Base-by-base conservation (phyloP, 2,888 invertebrate genomes). In the Scaptomyza tumidula region DNA sequence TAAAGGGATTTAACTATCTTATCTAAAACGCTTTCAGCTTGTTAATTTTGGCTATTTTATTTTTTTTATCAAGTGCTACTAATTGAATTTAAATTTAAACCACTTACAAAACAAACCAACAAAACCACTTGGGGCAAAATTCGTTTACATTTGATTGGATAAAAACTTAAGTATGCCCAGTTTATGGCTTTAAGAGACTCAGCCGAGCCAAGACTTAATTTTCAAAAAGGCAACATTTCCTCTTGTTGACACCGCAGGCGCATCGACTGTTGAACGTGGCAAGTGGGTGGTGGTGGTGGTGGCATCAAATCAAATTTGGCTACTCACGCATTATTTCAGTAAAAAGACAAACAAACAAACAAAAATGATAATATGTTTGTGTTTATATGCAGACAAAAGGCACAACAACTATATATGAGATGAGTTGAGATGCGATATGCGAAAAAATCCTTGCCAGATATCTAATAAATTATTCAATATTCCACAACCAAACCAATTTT, bases 381-480 rank as follows among this genome's bases (percentile, higher is more conserved):
- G 10, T 29, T 33, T 31, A 11, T n/a, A 58, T 13, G 45, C n/a
- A n/a, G n/a, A n/a, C n/a, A n/a, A n/a, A n/a, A n/a, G n/a, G n/a
- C n/a, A n/a, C 41, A 27, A 31, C 43, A 14, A 29, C 11, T 45
- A 9, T 11, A 50, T 31, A 41, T 57, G 59, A 61, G 31, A 55
- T 71, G 70, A 64, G 67, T 70, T 66, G 69, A 80, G 68, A 58
- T 69, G 59, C 49, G 4, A 31, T 35, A 61, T 62, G 69, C 72
- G 69, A 71, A 37, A 37, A 39, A 14, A 73, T 73, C 58, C 56
- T 56, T 75, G 67, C 54, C 67, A 39, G 56, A 65, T 43, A 45
- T 61, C 53, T 60, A 58, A 71, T 75, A 75, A 79, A 82, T 77
- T 68, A 82, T 85, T 82, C 86, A 71, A 62, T 77, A 70, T 58